Base-by-base conservation (phyloP, 2,113 vertebrate species). In the Agelaius tricolor region DNA sequence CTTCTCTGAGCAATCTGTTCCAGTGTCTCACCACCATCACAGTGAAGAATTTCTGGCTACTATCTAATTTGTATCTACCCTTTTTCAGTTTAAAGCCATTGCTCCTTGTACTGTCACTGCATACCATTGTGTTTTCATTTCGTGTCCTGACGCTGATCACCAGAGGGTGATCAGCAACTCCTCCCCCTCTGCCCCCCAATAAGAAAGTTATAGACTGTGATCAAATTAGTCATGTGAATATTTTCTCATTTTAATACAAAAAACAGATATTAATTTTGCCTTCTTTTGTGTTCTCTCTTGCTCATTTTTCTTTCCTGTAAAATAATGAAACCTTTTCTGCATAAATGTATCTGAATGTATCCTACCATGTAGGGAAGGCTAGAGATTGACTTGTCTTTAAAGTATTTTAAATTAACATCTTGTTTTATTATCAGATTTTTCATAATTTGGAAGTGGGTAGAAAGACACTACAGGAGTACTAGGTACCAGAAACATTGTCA, bases 101-200 rank as follows among this genome's bases (percentile, higher is more conserved):
- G 17, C 16, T 28, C 11, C 68, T 82, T 59, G 44, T 30, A 74
- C 23, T 37, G 37, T 28, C 44, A 51, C 37, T 37, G 15, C 20
- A 39, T 26, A 41, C 20, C 28, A 3, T 39, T 75, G 11, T 46
- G 46, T 54, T 82, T 43, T 30, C 20, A 16, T 33, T 41, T 54
- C 0, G 0, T 31, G 37, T n/a, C 30, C 35, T 57, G 7, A 11
- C 0, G 0, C 59, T 57, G 51, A 35, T 43, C 35, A 59, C 11
- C 44, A 73, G 15, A 39, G 18, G 37, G 15, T 67, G 24, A 81
- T 39, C 23, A 78, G 30, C 41, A 61, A 44, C 24, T 74, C 15
- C 28, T 8, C 2, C 10, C 0, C 3, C 10, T 7, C 74, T 22
- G 9, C 7, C 16, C 5, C 10, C 13, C 20, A 39, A 21, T 15